A percentile compares a stretch with the other conserved stretches of the same genome.
phyloP scores from a whole-genome alignment of 2,113 vertebrate species.

The Odocoileus hemionus region DNA sequence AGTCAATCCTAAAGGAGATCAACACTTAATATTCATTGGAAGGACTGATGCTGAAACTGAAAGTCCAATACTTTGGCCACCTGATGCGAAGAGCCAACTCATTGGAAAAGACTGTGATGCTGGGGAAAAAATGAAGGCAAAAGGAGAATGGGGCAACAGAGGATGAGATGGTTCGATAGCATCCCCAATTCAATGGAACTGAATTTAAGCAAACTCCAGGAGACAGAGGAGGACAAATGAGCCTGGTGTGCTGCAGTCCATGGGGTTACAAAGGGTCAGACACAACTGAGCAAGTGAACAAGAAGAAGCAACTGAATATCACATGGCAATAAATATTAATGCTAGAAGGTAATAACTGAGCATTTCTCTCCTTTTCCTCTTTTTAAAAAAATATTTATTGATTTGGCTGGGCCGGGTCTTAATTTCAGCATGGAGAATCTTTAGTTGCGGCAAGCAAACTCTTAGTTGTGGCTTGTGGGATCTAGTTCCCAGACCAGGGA shows the following conservation, averaged over 20 bases:
- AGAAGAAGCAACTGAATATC: not conserved
- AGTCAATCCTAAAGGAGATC: not conserved
- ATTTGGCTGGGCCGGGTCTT: not conserved
- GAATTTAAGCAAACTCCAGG: not conserved
- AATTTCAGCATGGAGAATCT: not conserved
- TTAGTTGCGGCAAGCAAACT: not conserved
- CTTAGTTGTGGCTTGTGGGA: not conserved
- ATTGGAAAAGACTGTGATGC: not conserved
- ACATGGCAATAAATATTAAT: accelerated
- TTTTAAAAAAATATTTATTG: not conserved
- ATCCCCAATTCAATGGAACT: not conserved
- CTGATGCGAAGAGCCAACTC: not conserved
- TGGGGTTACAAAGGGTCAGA: not conserved
- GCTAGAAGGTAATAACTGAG: accelerated
- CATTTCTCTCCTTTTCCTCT: not conserved
- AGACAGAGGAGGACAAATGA: not conserved
- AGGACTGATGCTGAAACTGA: not conserved
- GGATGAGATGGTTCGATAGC: not conserved
- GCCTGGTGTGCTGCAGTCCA: not conserved
- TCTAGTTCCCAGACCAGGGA: not conserved
- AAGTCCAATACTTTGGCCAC: not conserved
- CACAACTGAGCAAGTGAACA: not conserved
- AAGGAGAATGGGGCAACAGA: not conserved
- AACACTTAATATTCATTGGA: not conserved
- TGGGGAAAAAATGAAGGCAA: not conserved